Base-by-base conservation (phyloP, 2,888 invertebrate species). In the Cephus nigrinus region DNA sequence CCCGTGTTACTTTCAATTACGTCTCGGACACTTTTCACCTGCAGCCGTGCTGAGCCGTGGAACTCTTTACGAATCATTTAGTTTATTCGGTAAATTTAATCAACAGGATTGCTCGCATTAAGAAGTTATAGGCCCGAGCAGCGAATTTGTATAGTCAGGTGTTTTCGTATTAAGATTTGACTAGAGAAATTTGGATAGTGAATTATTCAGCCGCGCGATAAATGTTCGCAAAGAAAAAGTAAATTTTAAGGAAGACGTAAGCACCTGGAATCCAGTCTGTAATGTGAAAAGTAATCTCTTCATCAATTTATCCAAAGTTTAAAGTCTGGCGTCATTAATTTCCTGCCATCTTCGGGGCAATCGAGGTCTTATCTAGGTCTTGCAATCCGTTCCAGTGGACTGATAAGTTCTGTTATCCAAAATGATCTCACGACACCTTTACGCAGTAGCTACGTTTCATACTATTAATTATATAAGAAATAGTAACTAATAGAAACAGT, bases 231-330 rank as follows among this genome's bases (percentile, higher is more conserved):
- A 73, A 75, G 75, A 75, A 33, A 35, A 76, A 71, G 11, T 32
- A 11, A 68, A 34, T 55, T 31, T 12, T 11, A 32, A 69, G 32
- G 32, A 12, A 34, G 30, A 73, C 31, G 34, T 3, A 3, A 35
- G 30, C 23, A 30, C 36, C 69, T 77, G 55, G 76, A 82, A 82
- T 83, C 82, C 82, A 79, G 77, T 78, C 79, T 73, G 72, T 83
- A 83, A 84, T 83, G 81, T 84, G 83, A 78, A 81, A 81, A 82
- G 82, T 81, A 80, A 82, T 85, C 82, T 79, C 78, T 71, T 75
- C 74, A 68, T 74, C 36, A 77, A 30, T 33, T 34, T 23, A 23
- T 55, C 23, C 55, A 9, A 55, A 31, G 68, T 69, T 68, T 68
- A 12, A 12, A 30, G 36, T 68, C 77, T 11, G 35, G 31, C 75